These are phyloP conservation scores for Drepana arcuata DNA, from an alignment of 1,140 invertebrate genomes.

Conservation along the genomic window DNA sequence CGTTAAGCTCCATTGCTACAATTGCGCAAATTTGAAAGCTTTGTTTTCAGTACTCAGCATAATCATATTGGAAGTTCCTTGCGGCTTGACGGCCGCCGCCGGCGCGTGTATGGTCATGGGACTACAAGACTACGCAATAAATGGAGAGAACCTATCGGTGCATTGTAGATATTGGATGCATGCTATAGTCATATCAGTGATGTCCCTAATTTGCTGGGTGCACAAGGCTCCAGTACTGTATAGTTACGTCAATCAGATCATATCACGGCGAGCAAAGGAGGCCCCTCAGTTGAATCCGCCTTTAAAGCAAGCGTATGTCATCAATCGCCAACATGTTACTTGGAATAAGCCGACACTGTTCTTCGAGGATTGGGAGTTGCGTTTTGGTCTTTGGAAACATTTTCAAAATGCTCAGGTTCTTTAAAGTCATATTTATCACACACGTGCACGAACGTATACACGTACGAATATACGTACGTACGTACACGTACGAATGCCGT, in stretches of 20 bases:
- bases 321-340: conserved; percentile 70
- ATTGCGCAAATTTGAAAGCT: conserved; percentile 65
- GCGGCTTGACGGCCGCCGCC: conserved; percentile 72
- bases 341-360: conserved; percentile 76
- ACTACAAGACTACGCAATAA: conserved; percentile 69
- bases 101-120: conserved; percentile 72
- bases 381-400: conserved; percentile 76
- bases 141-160: conserved; percentile 23
- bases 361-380: conserved; percentile 75
- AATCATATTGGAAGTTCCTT: conserved; percentile 73
- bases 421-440: not conserved
- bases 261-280: conserved; percentile 70
- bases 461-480: no score
- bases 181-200: conserved; percentile 70
- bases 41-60: conserved; percentile 70
- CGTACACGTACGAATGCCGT: no score
- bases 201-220: conserved; percentile 75
- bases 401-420: conserved; percentile 42
- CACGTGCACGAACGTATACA: no score
- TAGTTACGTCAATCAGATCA: conserved; percentile 71
- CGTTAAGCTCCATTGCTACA: conserved; percentile 54
- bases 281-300: conserved; percentile 77
- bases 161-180: conserved; percentile 69
- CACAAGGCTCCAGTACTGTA: conserved; percentile 73
- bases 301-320: conserved; percentile 66